Evolutionary conservation across 2,113 vertebrate species (phyloP).

Genomic region (Neotoma lepida): DNA sequence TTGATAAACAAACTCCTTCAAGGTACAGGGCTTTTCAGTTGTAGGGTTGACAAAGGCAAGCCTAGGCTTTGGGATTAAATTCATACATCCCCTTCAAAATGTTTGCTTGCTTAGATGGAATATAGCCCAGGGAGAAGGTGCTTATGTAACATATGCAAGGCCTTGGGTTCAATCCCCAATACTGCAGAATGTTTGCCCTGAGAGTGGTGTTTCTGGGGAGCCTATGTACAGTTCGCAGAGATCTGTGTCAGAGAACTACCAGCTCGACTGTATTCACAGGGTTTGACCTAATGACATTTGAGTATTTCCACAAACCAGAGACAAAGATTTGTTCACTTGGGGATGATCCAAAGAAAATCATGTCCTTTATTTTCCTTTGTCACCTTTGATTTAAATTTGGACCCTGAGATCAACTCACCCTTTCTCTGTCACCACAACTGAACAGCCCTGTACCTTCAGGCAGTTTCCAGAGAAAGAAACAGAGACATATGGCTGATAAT

Average conservation of each 20-base stretch:
- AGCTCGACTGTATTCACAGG: neutral
- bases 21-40: neutral
- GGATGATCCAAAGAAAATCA: conserved; percentile 18
- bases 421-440: neutral
- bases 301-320: conserved; percentile 25
- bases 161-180: neutral
- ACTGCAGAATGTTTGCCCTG: neutral
- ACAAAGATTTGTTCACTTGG: conserved; percentile 42
- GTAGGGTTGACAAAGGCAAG: neutral
- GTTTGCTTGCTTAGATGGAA: neutral
- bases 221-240: neutral
- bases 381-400: neutral
- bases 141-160: neutral
- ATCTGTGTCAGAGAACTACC: neutral
- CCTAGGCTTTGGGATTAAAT: neutral
- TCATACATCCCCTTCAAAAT: neutral
- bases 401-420: conserved; percentile 3
- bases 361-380: neutral
- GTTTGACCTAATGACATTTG: neutral
- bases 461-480: conserved; percentile 38
- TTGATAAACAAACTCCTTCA: conserved; percentile 16
- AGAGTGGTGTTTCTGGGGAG: neutral
- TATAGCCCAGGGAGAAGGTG: neutral
- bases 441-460: neutral
- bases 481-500: neutral